Conservation (phyloP, 2,113 vertebrate species). For the Boleophthalmus pectinirostris region DNA sequence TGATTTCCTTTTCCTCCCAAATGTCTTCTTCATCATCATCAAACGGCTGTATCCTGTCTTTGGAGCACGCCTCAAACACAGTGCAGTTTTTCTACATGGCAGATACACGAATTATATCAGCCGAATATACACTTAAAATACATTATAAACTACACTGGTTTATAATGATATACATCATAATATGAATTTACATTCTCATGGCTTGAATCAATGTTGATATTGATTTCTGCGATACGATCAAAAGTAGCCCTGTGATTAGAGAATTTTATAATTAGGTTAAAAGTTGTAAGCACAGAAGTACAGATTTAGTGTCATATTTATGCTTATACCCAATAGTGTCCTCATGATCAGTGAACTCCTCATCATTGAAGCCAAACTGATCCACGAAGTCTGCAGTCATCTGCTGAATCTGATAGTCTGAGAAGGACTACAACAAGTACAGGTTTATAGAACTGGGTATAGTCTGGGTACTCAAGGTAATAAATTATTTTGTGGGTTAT, state of each 20-base stretch:
- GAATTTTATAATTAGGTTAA: conserved; percentile 6
- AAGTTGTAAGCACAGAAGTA: neutral
- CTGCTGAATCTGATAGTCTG: conserved; percentile 98
- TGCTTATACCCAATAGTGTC: conserved; percentile 88
- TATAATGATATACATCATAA: neutral
- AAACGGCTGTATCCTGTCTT: conserved; percentile 91
- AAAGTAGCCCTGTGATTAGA: conserved; percentile 85
- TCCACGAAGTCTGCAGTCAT: conserved; percentile 97
- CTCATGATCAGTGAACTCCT: conserved; percentile 94
- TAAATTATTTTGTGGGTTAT: neutral
- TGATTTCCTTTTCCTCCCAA: conserved; percentile 92
- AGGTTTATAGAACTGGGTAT: neutral
- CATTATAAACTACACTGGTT: too few relatives aligned
- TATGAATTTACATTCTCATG: conserved; percentile 87
- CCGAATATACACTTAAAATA: neutral
- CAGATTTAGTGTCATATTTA: neutral
- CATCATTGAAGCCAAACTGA: conserved; percentile 97
- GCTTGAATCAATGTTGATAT: conserved; percentile 87
- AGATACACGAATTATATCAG: neutral
- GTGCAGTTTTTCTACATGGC: conserved; percentile 82
- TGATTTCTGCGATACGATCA: conserved; percentile 93
- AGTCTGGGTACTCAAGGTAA: neutral
- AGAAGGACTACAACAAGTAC: conserved; percentile 85
- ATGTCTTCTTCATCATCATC: conserved; percentile 94
- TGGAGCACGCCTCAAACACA: conserved; percentile 92